These are phyloP conservation scores for Pseudopodoces humilis DNA, from an alignment of 2,113 vertebrate genomes.

Conservation along the genomic window DNA sequence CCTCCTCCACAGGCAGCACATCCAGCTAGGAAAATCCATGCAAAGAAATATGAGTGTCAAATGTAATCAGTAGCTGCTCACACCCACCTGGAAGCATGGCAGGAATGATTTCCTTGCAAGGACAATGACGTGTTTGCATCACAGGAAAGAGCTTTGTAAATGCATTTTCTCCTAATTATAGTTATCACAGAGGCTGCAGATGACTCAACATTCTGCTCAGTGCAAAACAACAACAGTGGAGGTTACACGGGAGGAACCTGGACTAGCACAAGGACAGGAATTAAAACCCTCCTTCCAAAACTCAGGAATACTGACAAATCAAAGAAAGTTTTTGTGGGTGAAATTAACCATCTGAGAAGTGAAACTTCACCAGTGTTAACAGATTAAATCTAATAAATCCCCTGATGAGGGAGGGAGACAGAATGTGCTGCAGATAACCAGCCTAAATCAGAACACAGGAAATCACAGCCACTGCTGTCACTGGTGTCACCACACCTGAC, in stretches of 20 bases:
- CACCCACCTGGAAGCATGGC: conserved; percentile 23
- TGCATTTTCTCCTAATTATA: conserved; percentile 60
- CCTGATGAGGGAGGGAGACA: neutral
- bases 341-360: neutral
- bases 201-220: conserved; percentile 42
- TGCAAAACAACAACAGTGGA: conserved; percentile 45
- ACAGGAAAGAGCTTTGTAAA: conserved; percentile 52
- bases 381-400: neutral
- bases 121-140: conserved; percentile 41
- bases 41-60: neutral
- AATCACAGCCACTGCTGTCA: neutral
- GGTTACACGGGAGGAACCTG: neutral
- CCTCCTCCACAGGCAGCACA: neutral
- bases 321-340: neutral
- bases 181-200: conserved; percentile 34
- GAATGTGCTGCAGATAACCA: neutral
- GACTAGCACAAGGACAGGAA: neutral
- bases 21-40: neutral
- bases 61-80: neutral
- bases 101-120: conserved; percentile 29
- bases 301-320: neutral
- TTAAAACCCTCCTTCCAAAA: neutral
- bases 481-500: neutral
- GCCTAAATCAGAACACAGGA: neutral
- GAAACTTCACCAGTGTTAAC: accelerated